Evolutionary conservation across 1,140 invertebrate genomes (phyloP).

Genomic region (Ips typographus): DNA sequence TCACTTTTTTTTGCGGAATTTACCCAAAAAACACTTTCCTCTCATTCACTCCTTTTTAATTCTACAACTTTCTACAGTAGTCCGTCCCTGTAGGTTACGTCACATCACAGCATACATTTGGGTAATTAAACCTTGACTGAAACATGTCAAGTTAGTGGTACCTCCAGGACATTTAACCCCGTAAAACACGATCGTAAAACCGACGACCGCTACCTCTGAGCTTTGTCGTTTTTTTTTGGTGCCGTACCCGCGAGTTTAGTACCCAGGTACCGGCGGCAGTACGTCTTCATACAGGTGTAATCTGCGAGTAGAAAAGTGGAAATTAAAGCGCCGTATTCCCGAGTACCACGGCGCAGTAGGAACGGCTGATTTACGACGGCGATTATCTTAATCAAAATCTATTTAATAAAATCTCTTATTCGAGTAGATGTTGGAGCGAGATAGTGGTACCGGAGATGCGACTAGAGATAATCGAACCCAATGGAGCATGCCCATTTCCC

Average conservation of each 20-base stretch:
- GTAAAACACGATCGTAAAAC: background rate
- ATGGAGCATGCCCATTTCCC: slow-evolving; percentile 17
- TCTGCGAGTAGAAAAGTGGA: background rate
- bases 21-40: too few species aligned
- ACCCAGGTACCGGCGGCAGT: too few species aligned
- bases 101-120: too few species aligned
- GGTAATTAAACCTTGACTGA: too few species aligned
- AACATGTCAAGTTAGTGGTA: background rate
- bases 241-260: background rate
- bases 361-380: slow-evolving; percentile 14
- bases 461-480: slow-evolving; percentile 15
- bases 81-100: too few species aligned
- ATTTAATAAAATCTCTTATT: slow-evolving; percentile 28
- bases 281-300: background rate
- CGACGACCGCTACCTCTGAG: background rate
- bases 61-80: too few species aligned
- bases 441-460: slow-evolving; percentile 10
- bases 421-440: slow-evolving; percentile 10
- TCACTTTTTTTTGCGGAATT: too few species aligned
- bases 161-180: slow-evolving; percentile 1
- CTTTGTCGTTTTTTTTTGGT: background rate
- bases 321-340: background rate
- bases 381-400: slow-evolving; percentile 29
- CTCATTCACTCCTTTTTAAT: too few species aligned
- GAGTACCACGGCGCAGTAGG: background rate